Evolutionary conservation across 2,797 vertebrate species (phyloP), one percentile per base, ranked within the genome.

Genomic region (Strix occidentalis): DNA sequence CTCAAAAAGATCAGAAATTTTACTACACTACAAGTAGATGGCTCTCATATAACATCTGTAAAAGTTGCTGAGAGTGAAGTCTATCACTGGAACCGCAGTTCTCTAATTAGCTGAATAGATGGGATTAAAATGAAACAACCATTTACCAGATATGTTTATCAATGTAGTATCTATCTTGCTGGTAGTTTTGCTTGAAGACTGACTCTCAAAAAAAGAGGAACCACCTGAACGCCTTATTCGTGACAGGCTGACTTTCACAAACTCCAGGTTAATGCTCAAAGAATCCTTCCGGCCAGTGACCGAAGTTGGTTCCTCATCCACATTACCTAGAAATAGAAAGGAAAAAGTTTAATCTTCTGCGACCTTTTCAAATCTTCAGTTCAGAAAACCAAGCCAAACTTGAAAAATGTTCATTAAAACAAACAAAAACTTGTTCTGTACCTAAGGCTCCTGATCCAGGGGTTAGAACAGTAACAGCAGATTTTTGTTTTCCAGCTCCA

Each of bases 241-340:
- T 61, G 99, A 99, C 87, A 99, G 97, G 95, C 99, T 99, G 98
- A 99, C 99, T 97, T 99, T 99, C 35, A 99, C 99, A 95, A 99
- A 99, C 97, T 99, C 99, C 75, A 99, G 98, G 96, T 99, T 99
- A 95, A 99, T 99, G 86, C 99, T 99, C 77, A 99, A 97, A 46
- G 99, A 99, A 97, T 99, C 99, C 96, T 99, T 99, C 46, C 99
- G 98, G 71, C 99, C 99, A 0, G 99, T 99, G 71, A 99, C 99
- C 0, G 99, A 99, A 9, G 99, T 98, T 3, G 99, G 98, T 93
- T 99, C 99, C 94, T 99, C 99, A 39, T 99, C 99, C 31, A 99
- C 99, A 5, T 99, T 98, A 68, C 99, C 99, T 99, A 74, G 48
- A 86, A 93, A 70, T 0, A 84, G 72, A 89, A 90, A 58, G 33